Conservation (phyloP, 2,888 invertebrate species). For the Apodemia mormo region DNA sequence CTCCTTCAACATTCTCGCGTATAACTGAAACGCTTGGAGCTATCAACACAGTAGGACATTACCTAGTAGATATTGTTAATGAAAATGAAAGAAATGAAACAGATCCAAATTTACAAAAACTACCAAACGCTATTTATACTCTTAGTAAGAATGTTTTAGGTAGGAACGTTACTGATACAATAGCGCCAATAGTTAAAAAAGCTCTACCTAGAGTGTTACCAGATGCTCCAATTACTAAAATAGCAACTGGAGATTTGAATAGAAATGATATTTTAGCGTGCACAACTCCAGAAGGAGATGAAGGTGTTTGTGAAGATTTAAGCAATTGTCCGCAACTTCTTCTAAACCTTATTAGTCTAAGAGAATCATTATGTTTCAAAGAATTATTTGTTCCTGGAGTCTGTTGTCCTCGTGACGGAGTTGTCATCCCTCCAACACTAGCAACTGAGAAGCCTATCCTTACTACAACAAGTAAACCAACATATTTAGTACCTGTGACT, state of each 20-base stretch:
- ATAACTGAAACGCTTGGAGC: slow-evolving; percentile 88
- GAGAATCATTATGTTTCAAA: slow-evolving; percentile 95
- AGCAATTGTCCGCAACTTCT: slow-evolving; percentile 93
- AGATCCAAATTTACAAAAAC: slow-evolving; percentile 64
- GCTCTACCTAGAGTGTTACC: slow-evolving; percentile 69
- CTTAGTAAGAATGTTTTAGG: slow-evolving; percentile 89
- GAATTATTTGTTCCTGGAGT: slow-evolving; percentile 95
- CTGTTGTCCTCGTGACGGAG: slow-evolving; percentile 87
- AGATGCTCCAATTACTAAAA: slow-evolving; percentile 68
- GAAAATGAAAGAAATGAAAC: slow-evolving; percentile 71
- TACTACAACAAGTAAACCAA: slow-evolving; percentile 65
- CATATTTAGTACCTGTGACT: slow-evolving; percentile 68
- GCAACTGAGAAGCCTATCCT: slow-evolving; percentile 59
- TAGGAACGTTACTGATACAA: slow-evolving; percentile 89
- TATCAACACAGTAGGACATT: slow-evolving; percentile 92
- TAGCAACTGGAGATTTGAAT: slow-evolving; percentile 67
- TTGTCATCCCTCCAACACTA: slow-evolving; percentile 48
- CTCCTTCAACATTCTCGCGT: slow-evolving; percentile 82
- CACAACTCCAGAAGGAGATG: slow-evolving; percentile 89
- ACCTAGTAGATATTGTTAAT: slow-evolving; percentile 89
- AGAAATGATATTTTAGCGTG: slow-evolving; percentile 84
- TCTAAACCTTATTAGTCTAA: slow-evolving; percentile 88
- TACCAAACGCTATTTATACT: slow-evolving; percentile 89
- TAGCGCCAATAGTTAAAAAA: slow-evolving; percentile 86
- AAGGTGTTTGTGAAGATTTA: slow-evolving; percentile 92